Evolutionary conservation across 2,888 invertebrate genomes (phyloP), one percentile per base, ranked within the genome.

Genomic region (Dorcus parallelipipedus): DNA sequence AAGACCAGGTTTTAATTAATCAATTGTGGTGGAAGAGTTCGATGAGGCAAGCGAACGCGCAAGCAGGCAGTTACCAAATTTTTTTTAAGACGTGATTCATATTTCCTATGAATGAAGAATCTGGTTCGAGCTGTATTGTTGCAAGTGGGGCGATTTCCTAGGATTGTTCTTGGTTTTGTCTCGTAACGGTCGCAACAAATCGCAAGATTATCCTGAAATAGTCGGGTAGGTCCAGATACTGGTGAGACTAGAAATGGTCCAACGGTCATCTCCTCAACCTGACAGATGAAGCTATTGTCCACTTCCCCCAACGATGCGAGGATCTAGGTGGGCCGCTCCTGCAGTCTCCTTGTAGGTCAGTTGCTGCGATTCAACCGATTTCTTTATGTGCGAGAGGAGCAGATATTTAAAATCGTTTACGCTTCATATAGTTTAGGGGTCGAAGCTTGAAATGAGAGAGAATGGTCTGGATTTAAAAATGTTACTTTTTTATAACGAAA

Each of bases 251-350:
- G 60, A 58, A 58, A 65, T 67, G 64, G 67, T 64, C 65, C 67
- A 67, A 67, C 67, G 67, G 67, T 67, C 67, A 67, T 65, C 65
- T 61, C 60, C 26, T 61, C 58, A 59, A 66, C 64, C 62, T 62
- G 63, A 65, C 65, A 64, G 65, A 65, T 64, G 65, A 65, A 62
- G 59, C 64, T 61, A 65, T 67, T 67, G 67, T 67, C 64, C 65
- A 62, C 55, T 58, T 63, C 65, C 67, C 67, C 67, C 61, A 64
- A 62, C 61, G 64, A 63, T 62, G 61, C 61, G 64, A 64, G 64
- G 67, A 65, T 67, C 67, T 67, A 67, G 67, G 65, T 67, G 67
- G 65, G 65, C 61, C 60, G 58, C 61, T 50, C 41, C 51, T 49
- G 56, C 51, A 55, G 54, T 56, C 59, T 57, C 60, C 58, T 62